Evolutionary conservation across 2,797 vertebrate genomes (phyloP), one percentile per base, ranked within the genome.

Genomic region (Rousettus madagascariensis): DNA sequence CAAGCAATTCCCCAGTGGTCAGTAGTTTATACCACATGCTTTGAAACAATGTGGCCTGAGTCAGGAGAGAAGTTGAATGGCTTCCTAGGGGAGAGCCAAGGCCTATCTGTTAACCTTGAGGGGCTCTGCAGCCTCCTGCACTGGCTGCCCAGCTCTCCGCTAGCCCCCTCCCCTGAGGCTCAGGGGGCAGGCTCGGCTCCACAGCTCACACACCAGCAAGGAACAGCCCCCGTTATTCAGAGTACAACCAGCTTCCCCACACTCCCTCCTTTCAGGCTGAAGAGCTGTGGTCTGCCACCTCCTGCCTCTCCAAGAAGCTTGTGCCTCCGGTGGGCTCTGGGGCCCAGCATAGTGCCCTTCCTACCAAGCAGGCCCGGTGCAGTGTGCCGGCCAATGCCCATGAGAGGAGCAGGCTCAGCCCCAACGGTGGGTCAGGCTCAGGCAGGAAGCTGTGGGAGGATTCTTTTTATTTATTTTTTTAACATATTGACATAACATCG

Each of bases 51-150:
- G 87, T 20, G 94, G 96, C 90, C 80, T 72, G 92, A 95, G 61
- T 51, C 22, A 96, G 63, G 51, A 82, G 85, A 90, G 96, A 91
- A 68, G 57, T 36, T 77, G 83, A 66, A 66, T 68, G 41, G 5
- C 43, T 95, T 95, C 95, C 95, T 95, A 95, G 79, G 95, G 96
- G 95, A 96, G 85, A 74, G 92, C 90, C 85, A 83, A 94, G 94
- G 96, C 95, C 97, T 86, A 91, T 97, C 95, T 86, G 88, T 91
- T 97, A 96, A 86, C 97, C 97, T 96, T 94, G 96, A 97, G 96
- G 95, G 95, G 82, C 92, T 65, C 87, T 10, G 69, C 85, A 71
- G 85, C 86, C 93, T 77, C 75, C 75, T 53, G 55, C 4, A 0
- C 61, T 3, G 28, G 57, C 91, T 12, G 69, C 30, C 63, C 51